Evolutionary conservation across 2,797 vertebrate species (phyloP).

Genomic region (Chelonia mydas): DNA sequence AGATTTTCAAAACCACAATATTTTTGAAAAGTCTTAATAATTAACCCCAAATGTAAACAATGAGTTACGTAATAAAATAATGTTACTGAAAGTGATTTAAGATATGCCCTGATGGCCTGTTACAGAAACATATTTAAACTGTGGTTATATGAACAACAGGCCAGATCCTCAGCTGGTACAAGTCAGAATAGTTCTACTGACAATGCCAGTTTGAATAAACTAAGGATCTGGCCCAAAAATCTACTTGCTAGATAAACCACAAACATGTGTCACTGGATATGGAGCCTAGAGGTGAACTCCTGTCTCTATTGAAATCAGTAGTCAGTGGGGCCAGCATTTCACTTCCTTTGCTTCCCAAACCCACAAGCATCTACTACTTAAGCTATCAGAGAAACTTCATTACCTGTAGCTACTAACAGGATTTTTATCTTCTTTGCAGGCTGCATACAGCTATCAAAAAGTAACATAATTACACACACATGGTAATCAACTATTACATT

Average conservation of each 20-base stretch:
- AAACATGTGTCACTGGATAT: background rate
- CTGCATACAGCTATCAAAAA: background rate
- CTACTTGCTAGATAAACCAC: background rate
- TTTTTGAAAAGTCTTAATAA: background rate
- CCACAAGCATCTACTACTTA: background rate
- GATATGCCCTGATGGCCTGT: background rate
- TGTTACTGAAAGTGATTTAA: background rate
- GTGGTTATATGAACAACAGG: background rate
- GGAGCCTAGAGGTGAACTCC: background rate
- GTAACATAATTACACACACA: rapidly evolving
- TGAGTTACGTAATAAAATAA: background rate
- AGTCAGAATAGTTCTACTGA: background rate
- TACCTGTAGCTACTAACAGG: background rate
- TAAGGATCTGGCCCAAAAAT: background rate
- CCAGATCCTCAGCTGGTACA: background rate
- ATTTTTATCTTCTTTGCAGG: background rate
- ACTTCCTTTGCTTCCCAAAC: background rate
- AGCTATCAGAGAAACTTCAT: background rate
- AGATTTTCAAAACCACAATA: background rate
- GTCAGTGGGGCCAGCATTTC: background rate
- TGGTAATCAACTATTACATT: background rate
- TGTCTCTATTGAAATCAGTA: background rate
- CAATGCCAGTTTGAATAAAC: rapidly evolving
- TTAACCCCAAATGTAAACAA: background rate
- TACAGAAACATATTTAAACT: background rate